Base-by-base conservation (phyloP, 1,140 invertebrate genomes). In the Drosophila sucinea region DNA sequence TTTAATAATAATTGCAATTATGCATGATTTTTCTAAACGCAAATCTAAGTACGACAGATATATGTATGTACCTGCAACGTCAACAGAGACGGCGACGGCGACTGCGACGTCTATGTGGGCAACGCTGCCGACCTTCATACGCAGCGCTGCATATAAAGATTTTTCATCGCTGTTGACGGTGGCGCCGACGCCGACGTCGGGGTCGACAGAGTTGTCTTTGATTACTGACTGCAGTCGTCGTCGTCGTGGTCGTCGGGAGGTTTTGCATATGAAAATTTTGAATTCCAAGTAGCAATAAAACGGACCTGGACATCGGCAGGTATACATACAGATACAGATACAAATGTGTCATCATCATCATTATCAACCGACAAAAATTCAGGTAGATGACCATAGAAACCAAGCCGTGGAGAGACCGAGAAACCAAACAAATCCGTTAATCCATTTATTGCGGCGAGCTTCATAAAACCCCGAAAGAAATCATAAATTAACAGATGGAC, bases 1-100 rank as follows among this genome's bases (percentile, higher is more conserved):
- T 69, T 78, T 77, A 68, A 64, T 73, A 73, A 73, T 77, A 77
- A 77, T 77, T 78, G 75, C 75, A 78, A 78, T 78, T 78, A 78
- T 78, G 75, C 75, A 78, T 78, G 75, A 78, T 77, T 76, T 44
- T 61, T 29, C 25, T 32, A 51, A 63, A 70, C 62, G 68, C 58
- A 66, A 61, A 68, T 54, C 66, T 40, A 11, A 29, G 51, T 61
- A 6, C 35, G 11, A 25, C 2, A 38, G 35, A 29, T 51, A 51
- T 33, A 33, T 57, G 30, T 57, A 25, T 27, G 55, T 57, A n/a
- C n/a, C 8, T 23, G 56, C 56, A 32, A 38, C 29, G 56, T 35
- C 17, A 25, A n/a, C 44, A 4, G 25, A 23, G 27, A 51, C 56
- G 44, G 25, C 44, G 29, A 32, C 54, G 54, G 6, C 29, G 4